phyloP scores from a whole-genome alignment of 2,113 vertebrate species.

The Notothenia rossii region DNA sequence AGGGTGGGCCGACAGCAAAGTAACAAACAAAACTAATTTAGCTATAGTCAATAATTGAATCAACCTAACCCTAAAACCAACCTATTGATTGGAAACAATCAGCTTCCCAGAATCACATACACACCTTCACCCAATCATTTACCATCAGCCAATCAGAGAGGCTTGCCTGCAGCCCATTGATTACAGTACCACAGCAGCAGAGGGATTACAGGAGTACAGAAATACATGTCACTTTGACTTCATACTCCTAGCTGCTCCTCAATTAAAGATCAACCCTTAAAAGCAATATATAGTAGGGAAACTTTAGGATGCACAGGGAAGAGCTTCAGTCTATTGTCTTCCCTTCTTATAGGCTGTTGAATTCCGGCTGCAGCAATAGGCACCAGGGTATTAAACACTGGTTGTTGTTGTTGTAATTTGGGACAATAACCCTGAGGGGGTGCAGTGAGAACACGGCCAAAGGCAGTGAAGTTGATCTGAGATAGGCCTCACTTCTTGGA shows the following conservation, averaged over 20 bases:
- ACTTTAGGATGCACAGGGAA: too few relatives aligned
- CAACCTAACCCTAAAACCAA: too few relatives aligned
- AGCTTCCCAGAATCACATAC: background rate
- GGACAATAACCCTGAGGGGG: too few relatives aligned
- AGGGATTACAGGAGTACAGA: background rate
- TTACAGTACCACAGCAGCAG: background rate
- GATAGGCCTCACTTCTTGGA: too few relatives aligned
- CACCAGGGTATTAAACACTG: too few relatives aligned
- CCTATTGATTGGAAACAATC: background rate
- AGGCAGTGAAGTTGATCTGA: too few relatives aligned
- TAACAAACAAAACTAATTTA: background rate
- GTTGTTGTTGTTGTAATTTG: too few relatives aligned
- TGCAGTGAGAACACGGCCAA: too few relatives aligned
- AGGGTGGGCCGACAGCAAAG: background rate
- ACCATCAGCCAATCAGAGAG: too few relatives aligned
- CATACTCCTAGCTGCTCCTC: background rate
- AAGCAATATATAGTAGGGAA: too few relatives aligned
- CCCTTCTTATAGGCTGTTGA: background rate
- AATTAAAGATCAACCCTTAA: too few relatives aligned
- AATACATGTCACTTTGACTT: background rate
- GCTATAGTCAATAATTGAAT: background rate
- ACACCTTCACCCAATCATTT: background rate
- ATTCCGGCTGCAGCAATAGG: background rate
- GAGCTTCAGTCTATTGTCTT: background rate
- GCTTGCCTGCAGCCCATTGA: background rate